phyloP scores from a whole-genome alignment of 1,140 invertebrate genomes.

The Dendrolimus punctatus region DNA sequence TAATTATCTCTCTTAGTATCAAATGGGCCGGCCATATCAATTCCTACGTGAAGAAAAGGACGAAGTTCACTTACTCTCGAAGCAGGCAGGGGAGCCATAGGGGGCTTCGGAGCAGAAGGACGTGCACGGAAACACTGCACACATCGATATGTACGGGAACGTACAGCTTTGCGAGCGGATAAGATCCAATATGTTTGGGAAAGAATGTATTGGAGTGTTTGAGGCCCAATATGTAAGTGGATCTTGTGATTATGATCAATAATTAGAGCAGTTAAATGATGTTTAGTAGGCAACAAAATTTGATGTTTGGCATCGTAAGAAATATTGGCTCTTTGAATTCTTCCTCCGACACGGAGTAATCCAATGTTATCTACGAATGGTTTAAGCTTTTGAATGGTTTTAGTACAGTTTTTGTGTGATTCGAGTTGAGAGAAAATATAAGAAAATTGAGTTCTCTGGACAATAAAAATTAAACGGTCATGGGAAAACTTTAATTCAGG shows the following conservation, averaged over 20 bases:
- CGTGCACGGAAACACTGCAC: slow-evolving; percentile 4
- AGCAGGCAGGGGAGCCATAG: slow-evolving; percentile 45
- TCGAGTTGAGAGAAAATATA: neutral
- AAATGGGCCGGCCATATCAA: no score
- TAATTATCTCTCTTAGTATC: no score
- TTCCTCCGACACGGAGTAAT: slow-evolving; percentile 10
- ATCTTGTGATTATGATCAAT: slow-evolving; percentile 6
- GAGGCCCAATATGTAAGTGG: slow-evolving; percentile 8
- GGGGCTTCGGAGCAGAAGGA: slow-evolving; percentile 1
- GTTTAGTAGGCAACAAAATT: slow-evolving; percentile 6
- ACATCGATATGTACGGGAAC: neutral
- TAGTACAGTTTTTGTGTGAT: neutral
- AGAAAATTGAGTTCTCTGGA: neutral
- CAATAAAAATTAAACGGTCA: no score
- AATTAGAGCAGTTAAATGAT: slow-evolving; percentile 5
- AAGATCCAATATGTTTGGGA: slow-evolving; percentile 9
- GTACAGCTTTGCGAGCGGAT: slow-evolving; percentile 3
- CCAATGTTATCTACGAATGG: neutral
- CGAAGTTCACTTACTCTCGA: slow-evolving; percentile 22
- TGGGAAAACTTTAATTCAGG: no score
- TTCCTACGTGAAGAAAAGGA: slow-evolving; percentile 34
- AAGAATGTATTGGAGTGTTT: slow-evolving; percentile 7
- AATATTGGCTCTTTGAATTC: slow-evolving; percentile 2
- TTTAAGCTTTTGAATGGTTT: neutral
- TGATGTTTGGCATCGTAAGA: slow-evolving; percentile 7